Evolutionary conservation across 2,797 vertebrate species (phyloP).

Genomic region (Picus viridis): DNA sequence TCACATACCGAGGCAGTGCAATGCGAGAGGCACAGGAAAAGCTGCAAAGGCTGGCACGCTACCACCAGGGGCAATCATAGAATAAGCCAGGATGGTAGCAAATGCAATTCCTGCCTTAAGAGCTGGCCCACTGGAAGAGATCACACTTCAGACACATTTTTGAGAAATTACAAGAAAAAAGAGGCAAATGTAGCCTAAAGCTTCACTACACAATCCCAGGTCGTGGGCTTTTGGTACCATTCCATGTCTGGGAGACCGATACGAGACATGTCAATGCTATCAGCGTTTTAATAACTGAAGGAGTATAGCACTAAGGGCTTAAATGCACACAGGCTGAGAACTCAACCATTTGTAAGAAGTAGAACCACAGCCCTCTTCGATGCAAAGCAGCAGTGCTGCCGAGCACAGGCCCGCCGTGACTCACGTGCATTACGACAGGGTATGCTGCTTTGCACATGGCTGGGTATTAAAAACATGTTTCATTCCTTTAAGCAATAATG

Average conservation of each 20-base stretch:
- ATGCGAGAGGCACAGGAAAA: neutral
- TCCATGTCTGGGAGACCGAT: neutral
- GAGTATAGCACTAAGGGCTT: neutral
- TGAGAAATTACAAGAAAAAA: neutral
- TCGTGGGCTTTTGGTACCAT: neutral
- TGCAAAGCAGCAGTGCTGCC: neutral
- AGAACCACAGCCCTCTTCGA: neutral
- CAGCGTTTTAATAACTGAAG: neutral
- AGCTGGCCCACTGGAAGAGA: neutral
- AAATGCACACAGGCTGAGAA: neutral
- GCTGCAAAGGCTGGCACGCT: neutral
- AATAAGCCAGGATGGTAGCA: neutral
- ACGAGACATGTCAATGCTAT: neutral
- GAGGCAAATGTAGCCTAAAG: neutral
- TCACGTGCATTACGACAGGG: neutral
- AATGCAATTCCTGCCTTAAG: neutral
- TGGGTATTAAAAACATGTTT: neutral
- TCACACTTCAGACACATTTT: neutral
- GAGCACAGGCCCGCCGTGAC: neutral
- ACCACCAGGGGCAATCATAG: neutral
- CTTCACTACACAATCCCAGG: neutral
- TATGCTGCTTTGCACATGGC: neutral
- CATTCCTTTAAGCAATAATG: neutral
- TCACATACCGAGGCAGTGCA: neutral
- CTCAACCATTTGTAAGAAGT: neutral